phyloP scores from a whole-genome alignment of 2,113 vertebrate species.

The Onychostruthus taczanowskii region DNA sequence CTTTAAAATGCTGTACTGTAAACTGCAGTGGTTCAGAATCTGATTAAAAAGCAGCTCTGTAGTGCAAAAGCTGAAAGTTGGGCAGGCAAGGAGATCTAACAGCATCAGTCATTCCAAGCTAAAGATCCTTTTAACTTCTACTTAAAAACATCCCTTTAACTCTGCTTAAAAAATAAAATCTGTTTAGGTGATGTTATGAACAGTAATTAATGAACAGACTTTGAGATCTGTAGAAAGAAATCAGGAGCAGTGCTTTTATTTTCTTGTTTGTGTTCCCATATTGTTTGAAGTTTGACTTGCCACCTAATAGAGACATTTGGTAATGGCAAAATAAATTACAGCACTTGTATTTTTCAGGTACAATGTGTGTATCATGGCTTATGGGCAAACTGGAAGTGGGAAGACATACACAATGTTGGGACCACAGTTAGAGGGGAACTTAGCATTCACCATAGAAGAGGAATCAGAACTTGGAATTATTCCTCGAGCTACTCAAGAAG shows the following conservation, averaged over 20 bases:
- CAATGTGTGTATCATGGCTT: constrained; percentile 87
- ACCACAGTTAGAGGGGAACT: constrained; percentile 34
- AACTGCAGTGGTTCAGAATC: background rate
- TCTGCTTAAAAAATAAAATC: background rate
- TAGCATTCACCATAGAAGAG: background rate
- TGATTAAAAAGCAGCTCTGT: background rate
- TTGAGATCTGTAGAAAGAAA: background rate
- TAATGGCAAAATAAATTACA: background rate
- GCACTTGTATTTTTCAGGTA: constrained; percentile 69
- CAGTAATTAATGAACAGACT: background rate
- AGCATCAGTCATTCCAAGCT: background rate
- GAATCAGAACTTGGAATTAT: constrained; percentile 75
- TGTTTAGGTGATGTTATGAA: background rate
- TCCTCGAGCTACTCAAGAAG: constrained; percentile 79
- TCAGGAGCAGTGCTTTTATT: background rate
- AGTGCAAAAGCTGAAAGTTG: background rate
- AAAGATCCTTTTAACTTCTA: background rate
- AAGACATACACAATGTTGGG: constrained; percentile 89
- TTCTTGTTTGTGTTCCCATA: background rate
- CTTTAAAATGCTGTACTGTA: constrained; percentile 11
- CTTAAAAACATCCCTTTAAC: background rate
- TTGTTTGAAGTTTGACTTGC: background rate
- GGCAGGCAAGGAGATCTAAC: background rate
- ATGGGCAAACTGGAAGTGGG: constrained; percentile 87
- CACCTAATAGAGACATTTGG: background rate